phyloP scores from a whole-genome alignment of 1,140 invertebrate species.

The Daktulosphaira vitifoliae region DNA sequence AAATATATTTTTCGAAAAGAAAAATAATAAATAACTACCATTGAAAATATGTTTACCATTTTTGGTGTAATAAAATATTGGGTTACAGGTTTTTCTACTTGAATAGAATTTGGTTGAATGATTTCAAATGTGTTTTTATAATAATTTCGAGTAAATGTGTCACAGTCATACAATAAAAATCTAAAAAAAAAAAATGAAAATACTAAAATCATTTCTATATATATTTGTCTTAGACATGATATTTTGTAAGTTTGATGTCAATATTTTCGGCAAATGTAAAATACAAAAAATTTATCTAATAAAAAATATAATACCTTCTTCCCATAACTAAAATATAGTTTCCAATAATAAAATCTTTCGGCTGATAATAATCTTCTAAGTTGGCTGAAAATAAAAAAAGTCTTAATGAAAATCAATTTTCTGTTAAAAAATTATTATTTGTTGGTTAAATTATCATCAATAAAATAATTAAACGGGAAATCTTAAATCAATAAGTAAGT shows the following conservation, averaged over 20 bases:
- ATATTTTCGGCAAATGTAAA: too few species aligned
- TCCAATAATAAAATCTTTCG: conserved; percentile 66
- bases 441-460: not conserved
- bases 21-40: too few species aligned
- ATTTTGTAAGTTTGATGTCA: too few species aligned
- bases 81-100: conserved; percentile 32
- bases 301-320: too few species aligned
- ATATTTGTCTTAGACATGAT: not conserved
- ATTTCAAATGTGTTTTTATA: conserved; percentile 44
- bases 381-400: conserved; percentile 12
- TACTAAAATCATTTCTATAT: not conserved
- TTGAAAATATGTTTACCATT: too few species aligned
- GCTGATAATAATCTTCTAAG: conserved; percentile 58
- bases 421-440: not conserved
- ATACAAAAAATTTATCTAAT: not conserved
- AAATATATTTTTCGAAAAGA: too few species aligned
- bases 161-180: conserved; percentile 71
- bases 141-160: conserved; percentile 68
- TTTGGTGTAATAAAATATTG: too few species aligned
- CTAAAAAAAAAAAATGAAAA: conserved; percentile 39
- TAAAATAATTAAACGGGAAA: too few species aligned
- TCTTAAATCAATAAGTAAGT: too few species aligned
- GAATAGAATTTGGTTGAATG: conserved; percentile 37
- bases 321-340: conserved; percentile 58
- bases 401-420: not conserved